phyloP scores from a whole-genome alignment of 37 sponge, comb jelly and placozoan species.

The Lycopodina hypogea region DNA sequence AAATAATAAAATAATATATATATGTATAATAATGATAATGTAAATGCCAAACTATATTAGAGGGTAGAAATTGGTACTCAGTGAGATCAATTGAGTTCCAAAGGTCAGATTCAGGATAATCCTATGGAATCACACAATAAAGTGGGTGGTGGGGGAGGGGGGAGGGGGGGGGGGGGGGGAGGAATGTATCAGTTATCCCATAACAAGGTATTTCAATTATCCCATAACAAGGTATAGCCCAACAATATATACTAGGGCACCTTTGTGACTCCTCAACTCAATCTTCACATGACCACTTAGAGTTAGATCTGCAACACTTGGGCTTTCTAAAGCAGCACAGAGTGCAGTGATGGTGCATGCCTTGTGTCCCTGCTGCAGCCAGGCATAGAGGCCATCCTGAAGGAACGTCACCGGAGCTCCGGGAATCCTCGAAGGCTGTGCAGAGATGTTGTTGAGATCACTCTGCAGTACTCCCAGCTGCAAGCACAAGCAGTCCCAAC shows the following conservation, averaged over 20 bases:
- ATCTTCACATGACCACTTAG: background rate
- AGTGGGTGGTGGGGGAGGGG: too few relatives aligned
- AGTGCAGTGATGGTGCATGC: background rate
- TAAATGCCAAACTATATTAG: too few relatives aligned
- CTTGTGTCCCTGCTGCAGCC: background rate
- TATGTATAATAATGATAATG: too few relatives aligned
- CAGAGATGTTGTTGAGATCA: background rate
- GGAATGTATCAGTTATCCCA: too few relatives aligned
- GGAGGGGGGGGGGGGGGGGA: too few relatives aligned
- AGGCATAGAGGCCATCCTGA: conserved; percentile 11
- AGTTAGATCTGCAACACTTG: background rate
- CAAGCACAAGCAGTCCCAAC: background rate
- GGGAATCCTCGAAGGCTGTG: background rate
- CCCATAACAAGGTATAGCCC: background rate
- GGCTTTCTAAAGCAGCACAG: background rate
- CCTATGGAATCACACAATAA: too few relatives aligned
- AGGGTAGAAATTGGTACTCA: too few relatives aligned
- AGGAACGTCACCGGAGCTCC: conserved; percentile 12
- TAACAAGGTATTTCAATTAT: too few relatives aligned
- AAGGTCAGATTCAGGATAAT: too few relatives aligned
- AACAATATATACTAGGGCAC: background rate
- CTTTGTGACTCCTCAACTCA: background rate
- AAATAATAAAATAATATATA: too few relatives aligned
- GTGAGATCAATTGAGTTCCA: too few relatives aligned
- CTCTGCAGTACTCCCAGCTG: conserved; percentile 1